These are phyloP conservation scores for Chinchilla lanigera DNA, from an alignment of 2,113 vertebrate species.

Conservation along the genomic window DNA sequence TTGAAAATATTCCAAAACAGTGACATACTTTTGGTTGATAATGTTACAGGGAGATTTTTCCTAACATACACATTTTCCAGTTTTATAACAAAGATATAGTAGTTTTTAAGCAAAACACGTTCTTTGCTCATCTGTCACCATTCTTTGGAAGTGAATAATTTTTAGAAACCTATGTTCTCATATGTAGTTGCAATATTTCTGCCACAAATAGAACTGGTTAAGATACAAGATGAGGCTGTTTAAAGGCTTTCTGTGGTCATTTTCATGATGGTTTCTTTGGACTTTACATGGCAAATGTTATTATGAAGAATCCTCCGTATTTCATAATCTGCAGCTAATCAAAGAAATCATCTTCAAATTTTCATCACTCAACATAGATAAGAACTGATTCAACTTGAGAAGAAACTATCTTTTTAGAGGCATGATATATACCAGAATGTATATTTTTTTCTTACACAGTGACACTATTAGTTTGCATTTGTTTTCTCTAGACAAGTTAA, in stretches of 20 bases:
- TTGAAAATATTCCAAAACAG: constrained; percentile 12
- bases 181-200: constrained; percentile 13
- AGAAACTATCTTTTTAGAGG: constrained; percentile 21
- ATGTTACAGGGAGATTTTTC: background rate
- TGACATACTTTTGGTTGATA: background rate
- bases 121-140: background rate
- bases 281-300: background rate
- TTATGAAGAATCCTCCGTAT: background rate
- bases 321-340: constrained; percentile 26
- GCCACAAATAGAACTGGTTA: constrained; percentile 16
- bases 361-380: background rate
- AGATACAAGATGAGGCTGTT: background rate
- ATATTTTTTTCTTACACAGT: background rate
- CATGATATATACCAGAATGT: background rate
- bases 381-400: background rate
- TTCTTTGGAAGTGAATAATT: background rate
- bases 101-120: background rate
- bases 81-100: background rate
- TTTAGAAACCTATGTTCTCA: background rate
- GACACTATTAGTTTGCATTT: background rate
- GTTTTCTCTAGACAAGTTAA: constrained; percentile 15
- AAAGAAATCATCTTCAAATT: background rate
- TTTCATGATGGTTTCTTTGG: background rate
- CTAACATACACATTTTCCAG: background rate
- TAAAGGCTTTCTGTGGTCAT: background rate